Percentiles rank a stretch among this genome's conserved stretches.
Conservation (phyloP, 2,888 invertebrate genomes). For the Cybosia mesomella region DNA sequence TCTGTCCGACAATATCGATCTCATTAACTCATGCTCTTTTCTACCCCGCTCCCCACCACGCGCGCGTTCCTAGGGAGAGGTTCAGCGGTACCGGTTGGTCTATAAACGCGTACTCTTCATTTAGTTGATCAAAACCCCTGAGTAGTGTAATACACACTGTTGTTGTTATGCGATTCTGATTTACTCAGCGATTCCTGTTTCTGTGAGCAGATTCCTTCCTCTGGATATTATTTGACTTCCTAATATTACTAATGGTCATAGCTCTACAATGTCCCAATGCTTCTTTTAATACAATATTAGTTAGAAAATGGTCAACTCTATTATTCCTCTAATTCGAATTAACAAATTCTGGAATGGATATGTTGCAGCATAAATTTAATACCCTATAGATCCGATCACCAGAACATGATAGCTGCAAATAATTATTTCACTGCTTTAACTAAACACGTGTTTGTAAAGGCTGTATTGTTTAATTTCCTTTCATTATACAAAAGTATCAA, state of each 20-base stretch:
- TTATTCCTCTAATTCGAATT: constrained; percentile 9
- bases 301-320: constrained; percentile 18
- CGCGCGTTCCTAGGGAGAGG: too few relatives aligned
- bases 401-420: constrained; percentile 3
- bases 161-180: too few relatives aligned
- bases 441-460: constrained; percentile 10
- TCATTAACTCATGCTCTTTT: too few relatives aligned
- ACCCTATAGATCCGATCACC: not conserved
- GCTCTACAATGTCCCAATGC: too few relatives aligned
- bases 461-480: constrained; percentile 5
- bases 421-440: constrained; percentile 15
- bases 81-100: too few relatives aligned
- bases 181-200: too few relatives aligned
- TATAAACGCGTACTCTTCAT: not conserved
- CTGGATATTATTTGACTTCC: too few relatives aligned
- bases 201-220: too few relatives aligned
- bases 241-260: not conserved
- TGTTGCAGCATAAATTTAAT: constrained; percentile 12
- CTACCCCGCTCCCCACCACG: too few relatives aligned
- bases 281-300: not conserved
- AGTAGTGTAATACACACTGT: too few relatives aligned
- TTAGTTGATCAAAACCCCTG: not conserved
- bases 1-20: too few relatives aligned
- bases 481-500: not conserved
- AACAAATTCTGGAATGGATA: constrained; percentile 18